phyloP scores from a whole-genome alignment of 2,113 vertebrate species.

The Felis chaus region DNA sequence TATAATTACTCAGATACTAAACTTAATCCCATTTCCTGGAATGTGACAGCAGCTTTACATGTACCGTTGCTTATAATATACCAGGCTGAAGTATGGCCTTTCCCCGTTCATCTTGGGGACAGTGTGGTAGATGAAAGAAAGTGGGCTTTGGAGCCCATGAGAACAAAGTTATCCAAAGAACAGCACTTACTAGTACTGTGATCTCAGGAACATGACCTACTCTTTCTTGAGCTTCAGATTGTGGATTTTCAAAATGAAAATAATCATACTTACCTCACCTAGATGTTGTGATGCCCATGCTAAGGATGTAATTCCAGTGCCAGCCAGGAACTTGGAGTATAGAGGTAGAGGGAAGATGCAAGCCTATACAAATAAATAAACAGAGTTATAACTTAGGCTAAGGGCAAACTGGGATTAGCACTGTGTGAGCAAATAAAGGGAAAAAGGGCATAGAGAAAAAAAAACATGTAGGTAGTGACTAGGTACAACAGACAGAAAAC shows the following conservation, averaged over 20 bases:
- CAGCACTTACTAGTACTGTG: too few relatives aligned
- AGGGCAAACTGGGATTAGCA: not conserved
- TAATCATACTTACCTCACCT: not conserved
- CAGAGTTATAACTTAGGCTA: not conserved
- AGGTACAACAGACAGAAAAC: not conserved
- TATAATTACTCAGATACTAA: slow-evolving; percentile 24
- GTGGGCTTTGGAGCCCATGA: too few relatives aligned
- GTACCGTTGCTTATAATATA: not conserved
- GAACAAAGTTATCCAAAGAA: too few relatives aligned
- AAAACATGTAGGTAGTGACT: not conserved
- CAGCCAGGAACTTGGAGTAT: not conserved
- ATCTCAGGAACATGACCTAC: not conserved
- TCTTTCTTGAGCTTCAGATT: not conserved
- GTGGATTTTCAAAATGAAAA: not conserved
- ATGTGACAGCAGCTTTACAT: not conserved
- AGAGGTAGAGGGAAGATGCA: not conserved
- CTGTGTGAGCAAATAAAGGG: not conserved
- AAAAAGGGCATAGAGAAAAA: not conserved
- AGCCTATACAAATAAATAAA: not conserved
- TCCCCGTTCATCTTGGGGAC: not conserved
- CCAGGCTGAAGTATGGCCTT: not conserved
- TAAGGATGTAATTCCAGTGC: not conserved
- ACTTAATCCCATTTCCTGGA: not conserved
- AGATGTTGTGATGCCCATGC: not conserved
- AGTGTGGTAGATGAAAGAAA: not conserved